A percentile compares a stretch with the other conserved stretches of the same genome.
phyloP scores from a whole-genome alignment of 1,140 invertebrate genomes.

The Drosophila erecta region DNA sequence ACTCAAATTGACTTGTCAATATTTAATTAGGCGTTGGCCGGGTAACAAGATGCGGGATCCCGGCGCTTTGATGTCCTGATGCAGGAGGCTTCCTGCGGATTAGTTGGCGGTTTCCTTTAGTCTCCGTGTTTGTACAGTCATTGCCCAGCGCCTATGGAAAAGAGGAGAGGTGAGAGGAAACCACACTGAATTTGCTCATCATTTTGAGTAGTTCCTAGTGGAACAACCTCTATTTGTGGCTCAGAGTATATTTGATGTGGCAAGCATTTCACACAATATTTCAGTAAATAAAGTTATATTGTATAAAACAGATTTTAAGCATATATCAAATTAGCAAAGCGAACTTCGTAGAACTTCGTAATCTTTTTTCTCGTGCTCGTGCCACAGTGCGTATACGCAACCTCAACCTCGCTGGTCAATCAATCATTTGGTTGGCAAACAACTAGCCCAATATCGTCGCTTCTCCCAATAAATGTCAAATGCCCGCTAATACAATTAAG shows the following conservation, averaged over 20 bases:
- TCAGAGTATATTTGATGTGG: background rate
- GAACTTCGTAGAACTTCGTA: too few relatives aligned
- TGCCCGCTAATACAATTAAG: slow-evolving; percentile 71
- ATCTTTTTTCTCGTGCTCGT: too few relatives aligned
- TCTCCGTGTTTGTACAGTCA: slow-evolving; percentile 12
- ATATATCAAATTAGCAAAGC: too few relatives aligned
- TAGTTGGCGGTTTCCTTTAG: slow-evolving; percentile 59
- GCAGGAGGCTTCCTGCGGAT: slow-evolving; percentile 64
- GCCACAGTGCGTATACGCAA: slow-evolving; percentile 44
- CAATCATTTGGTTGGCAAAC: slow-evolving; percentile 60
- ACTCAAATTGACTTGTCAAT: slow-evolving; percentile 83
- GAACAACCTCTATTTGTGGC: background rate
- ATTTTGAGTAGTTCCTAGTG: background rate
- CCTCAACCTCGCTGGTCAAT: slow-evolving; percentile 36
- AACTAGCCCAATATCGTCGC: slow-evolving; percentile 40
- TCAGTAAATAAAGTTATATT: too few relatives aligned
- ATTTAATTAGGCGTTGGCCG: slow-evolving; percentile 72
- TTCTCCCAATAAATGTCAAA: slow-evolving; percentile 66
- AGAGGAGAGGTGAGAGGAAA: slow-evolving; percentile 15
- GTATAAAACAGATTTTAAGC: too few relatives aligned
- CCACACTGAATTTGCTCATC: slow-evolving; percentile 17
- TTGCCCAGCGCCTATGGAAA: slow-evolving; percentile 30
- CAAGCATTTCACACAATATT: too few relatives aligned
- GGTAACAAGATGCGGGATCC: slow-evolving; percentile 50
- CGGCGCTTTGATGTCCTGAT: slow-evolving; percentile 59